Conservation (phyloP, 2,797 vertebrate genomes). For the Leptodactylus fallax region DNA sequence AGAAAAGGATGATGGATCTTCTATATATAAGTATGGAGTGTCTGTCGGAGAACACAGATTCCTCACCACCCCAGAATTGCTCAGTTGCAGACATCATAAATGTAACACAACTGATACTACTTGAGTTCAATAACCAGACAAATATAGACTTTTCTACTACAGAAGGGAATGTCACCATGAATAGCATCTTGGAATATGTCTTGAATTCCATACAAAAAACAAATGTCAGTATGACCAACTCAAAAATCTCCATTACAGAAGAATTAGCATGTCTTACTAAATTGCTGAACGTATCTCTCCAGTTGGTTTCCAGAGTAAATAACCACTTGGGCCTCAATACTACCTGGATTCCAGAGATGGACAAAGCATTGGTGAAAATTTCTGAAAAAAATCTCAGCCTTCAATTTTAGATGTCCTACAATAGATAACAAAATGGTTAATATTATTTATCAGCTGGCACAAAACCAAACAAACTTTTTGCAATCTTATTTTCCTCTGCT, state of each 20-base stretch:
- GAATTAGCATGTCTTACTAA: slow-evolving; percentile 35
- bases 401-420: slow-evolving; percentile 41
- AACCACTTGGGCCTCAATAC: slow-evolving; percentile 6
- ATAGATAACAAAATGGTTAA: not conserved
- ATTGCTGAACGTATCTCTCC: not conserved
- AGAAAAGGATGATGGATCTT: slow-evolving; percentile 22
- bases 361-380: not conserved
- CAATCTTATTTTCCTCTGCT: not conserved
- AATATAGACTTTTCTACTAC: not conserved
- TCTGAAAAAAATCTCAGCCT: slow-evolving; percentile 22
- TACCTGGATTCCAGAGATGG: slow-evolving; percentile 41
- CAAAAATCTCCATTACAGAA: not conserved
- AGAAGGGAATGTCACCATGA: not conserved
- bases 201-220: not conserved
- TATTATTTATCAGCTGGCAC: slow-evolving; percentile 15
- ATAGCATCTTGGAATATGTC: slow-evolving; percentile 5
- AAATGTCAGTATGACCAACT: slow-evolving; percentile 4
- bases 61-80: slow-evolving; percentile 12
- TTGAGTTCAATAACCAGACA: slow-evolving; percentile 3
- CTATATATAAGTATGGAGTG: slow-evolving; percentile 27
- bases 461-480: not conserved
- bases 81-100: slow-evolving; percentile 16
- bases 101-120: not conserved
- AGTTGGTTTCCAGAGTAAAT: slow-evolving; percentile 32
- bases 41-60: slow-evolving; percentile 5